Evolutionary conservation across 2,888 invertebrate species (phyloP).

Genomic region (Cataglyphis cursor): DNA sequence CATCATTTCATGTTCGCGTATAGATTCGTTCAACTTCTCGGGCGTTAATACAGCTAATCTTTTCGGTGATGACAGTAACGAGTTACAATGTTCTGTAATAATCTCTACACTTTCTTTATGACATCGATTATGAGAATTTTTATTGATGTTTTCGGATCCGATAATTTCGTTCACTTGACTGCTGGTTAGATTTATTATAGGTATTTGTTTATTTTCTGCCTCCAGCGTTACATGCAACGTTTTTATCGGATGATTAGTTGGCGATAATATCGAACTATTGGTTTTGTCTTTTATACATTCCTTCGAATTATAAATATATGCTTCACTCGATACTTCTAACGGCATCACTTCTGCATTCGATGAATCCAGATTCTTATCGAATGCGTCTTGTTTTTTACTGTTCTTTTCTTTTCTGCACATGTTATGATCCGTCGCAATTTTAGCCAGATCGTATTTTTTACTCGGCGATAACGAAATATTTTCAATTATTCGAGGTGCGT

Average conservation of each 20-base stretch:
- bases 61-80: neutral
- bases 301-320: neutral
- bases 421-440: neutral
- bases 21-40: slow-evolving; percentile 6
- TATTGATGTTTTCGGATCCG: slow-evolving; percentile 32
- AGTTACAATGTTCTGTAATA: neutral
- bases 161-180: slow-evolving; percentile 70
- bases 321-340: neutral
- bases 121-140: neutral
- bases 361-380: neutral
- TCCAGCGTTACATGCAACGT: slow-evolving; percentile 55
- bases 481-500: neutral
- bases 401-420: neutral
- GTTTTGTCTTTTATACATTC: neutral
- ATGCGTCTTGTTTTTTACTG: neutral
- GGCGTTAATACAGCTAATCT: slow-evolving; percentile 3
- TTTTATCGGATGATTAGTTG: neutral
- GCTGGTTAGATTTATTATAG: slow-evolving; percentile 51
- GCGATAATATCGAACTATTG: slow-evolving; percentile 9
- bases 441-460: neutral
- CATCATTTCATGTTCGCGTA: neutral
- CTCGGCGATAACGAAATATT: neutral
- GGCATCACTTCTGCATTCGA: neutral
- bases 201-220: slow-evolving; percentile 55
- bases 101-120: neutral